Evolutionary conservation across 1,140 invertebrate genomes (phyloP).

Genomic region (Pogonomyrmex barbatus): DNA sequence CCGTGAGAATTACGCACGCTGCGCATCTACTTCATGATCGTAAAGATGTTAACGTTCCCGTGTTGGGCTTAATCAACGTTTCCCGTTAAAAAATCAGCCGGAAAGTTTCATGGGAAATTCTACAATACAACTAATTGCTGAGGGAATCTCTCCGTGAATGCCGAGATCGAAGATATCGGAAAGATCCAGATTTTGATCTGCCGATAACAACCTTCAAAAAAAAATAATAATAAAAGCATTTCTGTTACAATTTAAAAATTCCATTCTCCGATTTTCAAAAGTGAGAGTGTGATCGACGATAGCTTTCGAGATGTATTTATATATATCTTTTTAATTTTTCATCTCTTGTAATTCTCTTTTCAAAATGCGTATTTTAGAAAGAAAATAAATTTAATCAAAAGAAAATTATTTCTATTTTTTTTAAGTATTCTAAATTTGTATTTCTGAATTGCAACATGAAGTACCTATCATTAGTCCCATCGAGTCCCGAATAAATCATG

Average conservation of each 20-base stretch:
- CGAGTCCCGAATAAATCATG: background rate
- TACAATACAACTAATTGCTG: background rate
- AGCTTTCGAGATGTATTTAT: background rate
- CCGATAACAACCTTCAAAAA: background rate
- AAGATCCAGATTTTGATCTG: background rate
- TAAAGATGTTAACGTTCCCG: background rate
- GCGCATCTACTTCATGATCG: background rate
- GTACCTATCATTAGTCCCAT: background rate
- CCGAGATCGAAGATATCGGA: background rate
- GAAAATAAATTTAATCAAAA: background rate
- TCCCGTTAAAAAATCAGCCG: background rate
- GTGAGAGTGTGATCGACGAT: background rate
- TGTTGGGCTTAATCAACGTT: constrained; percentile 8
- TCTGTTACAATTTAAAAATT: background rate
- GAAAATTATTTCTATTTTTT: background rate
- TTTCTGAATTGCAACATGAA: background rate
- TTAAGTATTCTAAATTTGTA: background rate
- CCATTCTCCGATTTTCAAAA: background rate
- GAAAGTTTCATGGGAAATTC: constrained; percentile 26
- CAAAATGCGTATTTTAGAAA: background rate
- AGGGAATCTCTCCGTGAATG: background rate
- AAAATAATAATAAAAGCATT: background rate
- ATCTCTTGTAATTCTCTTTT: background rate
- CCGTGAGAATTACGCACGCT: constrained; percentile 3
- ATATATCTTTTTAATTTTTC: background rate